These are phyloP conservation scores for Anabas testudineus DNA, from an alignment of 2,797 vertebrate species.

Conservation along the genomic window DNA sequence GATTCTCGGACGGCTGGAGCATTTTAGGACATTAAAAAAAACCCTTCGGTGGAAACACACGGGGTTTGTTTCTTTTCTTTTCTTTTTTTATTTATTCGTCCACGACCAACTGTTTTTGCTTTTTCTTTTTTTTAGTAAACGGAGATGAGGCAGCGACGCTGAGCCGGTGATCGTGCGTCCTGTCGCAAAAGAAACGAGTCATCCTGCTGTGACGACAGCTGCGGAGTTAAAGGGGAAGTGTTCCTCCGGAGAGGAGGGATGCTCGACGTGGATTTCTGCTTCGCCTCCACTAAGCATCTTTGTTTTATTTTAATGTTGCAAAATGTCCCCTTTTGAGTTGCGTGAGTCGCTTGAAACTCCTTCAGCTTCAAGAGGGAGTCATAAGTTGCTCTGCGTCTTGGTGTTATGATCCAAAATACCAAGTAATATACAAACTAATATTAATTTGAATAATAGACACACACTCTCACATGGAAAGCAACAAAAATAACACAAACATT, in stretches of 20 bases:
- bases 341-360: too few relatives aligned
- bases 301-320: too few relatives aligned
- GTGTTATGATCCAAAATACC: too few relatives aligned
- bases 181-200: slow-evolving; percentile 78
- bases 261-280: not conserved
- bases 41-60: not conserved
- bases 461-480: too few relatives aligned
- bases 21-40: slow-evolving; percentile 21
- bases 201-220: slow-evolving; percentile 63
- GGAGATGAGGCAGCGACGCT: slow-evolving; percentile 12
- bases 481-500: not conserved
- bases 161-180: slow-evolving; percentile 57
- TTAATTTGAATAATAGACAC: too few relatives aligned
- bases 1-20: slow-evolving; percentile 7
- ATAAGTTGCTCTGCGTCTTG: too few relatives aligned
- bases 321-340: too few relatives aligned
- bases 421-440: too few relatives aligned
- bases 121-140: too few relatives aligned
- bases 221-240: slow-evolving; percentile 67
- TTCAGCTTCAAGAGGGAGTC: too few relatives aligned
- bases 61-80: not conserved
- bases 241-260: not conserved
- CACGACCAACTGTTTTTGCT: not conserved
- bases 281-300: too few relatives aligned
- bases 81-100: not conserved